Percentiles rank a stretch among this genome's conserved stretches.
These are phyloP conservation scores for Eurystomus glaucurus DNA, from an alignment of 2,797 vertebrate genomes.

Conservation along the genomic window DNA sequence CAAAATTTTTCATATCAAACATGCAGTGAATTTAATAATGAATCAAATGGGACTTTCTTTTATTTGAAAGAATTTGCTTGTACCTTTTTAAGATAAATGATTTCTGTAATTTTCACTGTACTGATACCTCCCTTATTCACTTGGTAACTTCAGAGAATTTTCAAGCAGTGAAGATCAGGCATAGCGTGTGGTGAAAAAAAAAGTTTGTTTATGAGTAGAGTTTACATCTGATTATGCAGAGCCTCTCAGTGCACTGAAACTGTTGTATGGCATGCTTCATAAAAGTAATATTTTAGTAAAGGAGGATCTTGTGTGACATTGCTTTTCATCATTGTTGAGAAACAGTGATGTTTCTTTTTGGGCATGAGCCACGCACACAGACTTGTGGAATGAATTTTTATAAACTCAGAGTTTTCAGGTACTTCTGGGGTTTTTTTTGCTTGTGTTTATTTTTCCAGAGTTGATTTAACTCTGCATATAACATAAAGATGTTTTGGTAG, in stretches of 20 bases:
- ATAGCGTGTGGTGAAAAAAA: neutral
- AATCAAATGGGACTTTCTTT: neutral
- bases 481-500: neutral
- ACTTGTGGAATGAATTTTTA: neutral
- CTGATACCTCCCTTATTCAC: neutral
- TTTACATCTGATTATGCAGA: constrained; percentile 16
- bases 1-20: constrained; percentile 51
- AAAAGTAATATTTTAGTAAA: neutral
- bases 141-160: neutral
- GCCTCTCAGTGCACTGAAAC: neutral
- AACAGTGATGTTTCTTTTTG: neutral
- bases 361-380: neutral
- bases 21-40: constrained; percentile 58
- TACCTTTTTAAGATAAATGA: neutral
- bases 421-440: neutral
- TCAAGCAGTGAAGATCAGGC: neutral
- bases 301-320: neutral
- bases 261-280: neutral
- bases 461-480: neutral
- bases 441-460: neutral
- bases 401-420: neutral
- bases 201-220: neutral
- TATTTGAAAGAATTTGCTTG: neutral
- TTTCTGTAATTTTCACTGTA: neutral
- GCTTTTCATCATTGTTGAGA: neutral